Base-by-base conservation (phyloP, 2,113 vertebrate species). In the Protobothrops flavoviridis region DNA sequence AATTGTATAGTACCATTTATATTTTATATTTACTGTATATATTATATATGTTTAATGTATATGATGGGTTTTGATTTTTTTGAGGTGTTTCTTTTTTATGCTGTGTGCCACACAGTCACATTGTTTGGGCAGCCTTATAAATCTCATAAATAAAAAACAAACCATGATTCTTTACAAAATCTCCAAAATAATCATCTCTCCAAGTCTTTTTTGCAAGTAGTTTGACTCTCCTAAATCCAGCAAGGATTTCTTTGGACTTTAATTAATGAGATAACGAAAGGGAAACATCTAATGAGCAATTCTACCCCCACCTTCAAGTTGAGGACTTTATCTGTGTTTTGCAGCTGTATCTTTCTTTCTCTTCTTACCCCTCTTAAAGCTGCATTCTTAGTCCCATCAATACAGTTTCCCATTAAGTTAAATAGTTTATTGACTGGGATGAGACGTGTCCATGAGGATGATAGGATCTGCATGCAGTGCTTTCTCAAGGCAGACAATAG, bases 401-500 rank as follows among this genome's bases (percentile, higher is more conserved):
- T 99, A 99, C 97, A 12, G 69, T 97, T 97, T 97, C 97, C 98
- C 98, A 99, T 99, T 99, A 99, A 98, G 99, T 99, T 99, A 99
- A 99, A 99, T 99, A 98, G 98, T 97, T 99, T 99, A 99, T 99
- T 99, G 99, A 99, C 98, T 98, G 98, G 97, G 95, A 98, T 92
- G 98, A 97, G 98, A 96, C 95, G 94, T 95, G 93, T 98, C 98
- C 97, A 97, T 96, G 93, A 97, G 97, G 97, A 96, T 97, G 97
- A 96, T 96, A 93, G 98, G 98, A 98, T 97, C 97, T 97, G 50
- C 94, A 89, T 96, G 87, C 97, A 87, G 97, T 91, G 86, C 97
- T 97, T 97, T 94, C 94, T 96, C 97, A 96, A 97, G 95, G 98
- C 94, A 93, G 97, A 97, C 98, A 95, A 95, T 97, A 97, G 97